phyloP scores from a whole-genome alignment of 2,113 vertebrate species.

The Donacobius atricapilla region DNA sequence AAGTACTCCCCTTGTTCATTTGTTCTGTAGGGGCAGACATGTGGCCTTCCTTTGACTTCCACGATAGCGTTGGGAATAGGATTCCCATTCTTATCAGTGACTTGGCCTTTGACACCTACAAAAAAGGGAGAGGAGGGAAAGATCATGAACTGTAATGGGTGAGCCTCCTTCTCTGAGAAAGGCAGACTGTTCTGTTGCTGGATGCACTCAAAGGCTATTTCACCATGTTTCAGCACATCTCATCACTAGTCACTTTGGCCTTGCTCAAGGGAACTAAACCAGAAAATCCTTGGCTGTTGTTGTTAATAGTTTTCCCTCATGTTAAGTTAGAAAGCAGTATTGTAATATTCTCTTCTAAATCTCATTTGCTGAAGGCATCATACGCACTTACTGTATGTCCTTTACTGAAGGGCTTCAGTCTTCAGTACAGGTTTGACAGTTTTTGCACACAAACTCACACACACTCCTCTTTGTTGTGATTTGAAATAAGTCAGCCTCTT shows the following conservation, averaged over 20 bases:
- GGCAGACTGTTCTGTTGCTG: neutral
- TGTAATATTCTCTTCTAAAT: neutral
- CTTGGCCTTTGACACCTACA: conserved; percentile 90
- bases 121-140: neutral
- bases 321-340: neutral
- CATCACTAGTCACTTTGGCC: neutral
- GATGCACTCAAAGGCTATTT: neutral
- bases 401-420: neutral
- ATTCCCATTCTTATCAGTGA: conserved; percentile 73
- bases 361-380: neutral
- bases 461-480: neutral
- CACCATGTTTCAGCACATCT: neutral
- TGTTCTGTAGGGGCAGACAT: conserved; percentile 85
- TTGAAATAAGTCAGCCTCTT: neutral
- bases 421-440: neutral
- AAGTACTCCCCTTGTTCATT: conserved; percentile 89
- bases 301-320: neutral
- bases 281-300: neutral
- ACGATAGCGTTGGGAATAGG: conserved; percentile 82
- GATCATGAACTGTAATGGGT: neutral
- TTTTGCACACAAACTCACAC: neutral
- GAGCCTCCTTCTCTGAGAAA: neutral
- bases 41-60: conserved; percentile 80
- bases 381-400: rapidly evolving
- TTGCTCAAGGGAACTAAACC: neutral